Conservation (phyloP, 2,888 invertebrate species). For the Acrobasis suavella region DNA sequence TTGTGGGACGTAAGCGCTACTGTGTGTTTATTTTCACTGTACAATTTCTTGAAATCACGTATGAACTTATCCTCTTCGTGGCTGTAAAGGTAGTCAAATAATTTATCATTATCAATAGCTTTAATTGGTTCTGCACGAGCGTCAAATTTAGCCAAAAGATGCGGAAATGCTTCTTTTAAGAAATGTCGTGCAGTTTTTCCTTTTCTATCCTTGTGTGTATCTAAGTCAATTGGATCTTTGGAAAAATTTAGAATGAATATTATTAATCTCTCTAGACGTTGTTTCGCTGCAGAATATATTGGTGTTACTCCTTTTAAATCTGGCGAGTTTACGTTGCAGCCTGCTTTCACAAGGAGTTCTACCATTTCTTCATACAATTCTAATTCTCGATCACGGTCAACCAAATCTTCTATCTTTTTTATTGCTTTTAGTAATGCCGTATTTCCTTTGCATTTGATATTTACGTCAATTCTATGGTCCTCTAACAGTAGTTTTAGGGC, state of each 20-base stretch:
- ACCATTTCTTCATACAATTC: slow-evolving; percentile 75
- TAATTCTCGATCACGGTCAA: slow-evolving; percentile 68
- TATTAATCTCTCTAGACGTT: slow-evolving; percentile 78
- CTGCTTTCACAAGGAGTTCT: slow-evolving; percentile 76
- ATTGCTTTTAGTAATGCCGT: slow-evolving; percentile 79
- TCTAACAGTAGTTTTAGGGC: slow-evolving; percentile 74
- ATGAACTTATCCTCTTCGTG: slow-evolving; percentile 83
- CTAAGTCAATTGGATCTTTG: slow-evolving; percentile 78
- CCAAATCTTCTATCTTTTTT: slow-evolving; percentile 74
- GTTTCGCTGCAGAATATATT: slow-evolving; percentile 84
- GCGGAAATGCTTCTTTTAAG: slow-evolving; percentile 79
- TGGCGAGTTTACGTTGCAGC: slow-evolving; percentile 80
- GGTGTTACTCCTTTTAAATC: slow-evolving; percentile 81
- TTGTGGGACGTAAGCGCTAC: slow-evolving; percentile 66
- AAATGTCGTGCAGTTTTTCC: slow-evolving; percentile 82
- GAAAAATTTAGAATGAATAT: slow-evolving; percentile 77
- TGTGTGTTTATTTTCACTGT: slow-evolving; percentile 68
- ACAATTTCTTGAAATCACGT: slow-evolving; percentile 70
- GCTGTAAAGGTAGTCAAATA: slow-evolving; percentile 78
- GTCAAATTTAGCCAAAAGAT: slow-evolving; percentile 66
- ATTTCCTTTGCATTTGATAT: slow-evolving; percentile 76
- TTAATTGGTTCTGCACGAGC: slow-evolving; percentile 49
- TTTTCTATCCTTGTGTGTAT: slow-evolving; percentile 78
- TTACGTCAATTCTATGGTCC: slow-evolving; percentile 72
- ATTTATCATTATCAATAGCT: slow-evolving; percentile 68